Conservation (phyloP, 1,140 invertebrate genomes). For the Meloidogyne floridensis region DNA sequence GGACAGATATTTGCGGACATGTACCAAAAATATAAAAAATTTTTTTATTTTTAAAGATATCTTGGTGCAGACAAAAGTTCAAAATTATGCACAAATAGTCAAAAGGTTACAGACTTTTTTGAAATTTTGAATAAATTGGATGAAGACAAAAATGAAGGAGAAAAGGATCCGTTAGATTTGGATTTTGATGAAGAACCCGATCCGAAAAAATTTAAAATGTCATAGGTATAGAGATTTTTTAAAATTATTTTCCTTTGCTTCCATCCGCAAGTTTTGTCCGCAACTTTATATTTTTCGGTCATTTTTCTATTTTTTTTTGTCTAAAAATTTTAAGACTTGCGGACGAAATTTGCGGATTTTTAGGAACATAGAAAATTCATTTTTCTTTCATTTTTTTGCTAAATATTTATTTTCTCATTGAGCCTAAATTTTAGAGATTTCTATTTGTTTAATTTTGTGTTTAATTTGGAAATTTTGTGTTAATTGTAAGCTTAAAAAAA, state of each 20-base stretch:
- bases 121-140: slow-evolving; percentile 20
- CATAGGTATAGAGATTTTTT: background rate
- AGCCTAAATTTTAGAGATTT: no score
- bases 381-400: no score
- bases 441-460: no score
- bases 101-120: slow-evolving; percentile 20
- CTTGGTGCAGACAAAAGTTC: slow-evolving; percentile 13
- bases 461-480: no score
- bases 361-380: no score
- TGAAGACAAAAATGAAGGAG: background rate
- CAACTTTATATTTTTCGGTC: no score
- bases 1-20: background rate
- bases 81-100: slow-evolving; percentile 22
- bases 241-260: background rate
- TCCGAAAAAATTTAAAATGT: background rate
- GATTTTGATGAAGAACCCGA: background rate
- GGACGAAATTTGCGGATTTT: no score
- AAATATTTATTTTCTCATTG: no score
- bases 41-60: slow-evolving; percentile 27
- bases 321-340: no score
- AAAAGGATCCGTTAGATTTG: background rate
- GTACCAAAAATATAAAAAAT: background rate
- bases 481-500: no score
- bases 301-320: no score
- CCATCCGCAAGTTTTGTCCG: no score